A percentile compares a stretch with the other conserved stretches of the same genome.
These are phyloP conservation scores for Paracentrotus lividus DNA, from an alignment of 53 echinoderm and acorn worm species.

Conservation along the genomic window DNA sequence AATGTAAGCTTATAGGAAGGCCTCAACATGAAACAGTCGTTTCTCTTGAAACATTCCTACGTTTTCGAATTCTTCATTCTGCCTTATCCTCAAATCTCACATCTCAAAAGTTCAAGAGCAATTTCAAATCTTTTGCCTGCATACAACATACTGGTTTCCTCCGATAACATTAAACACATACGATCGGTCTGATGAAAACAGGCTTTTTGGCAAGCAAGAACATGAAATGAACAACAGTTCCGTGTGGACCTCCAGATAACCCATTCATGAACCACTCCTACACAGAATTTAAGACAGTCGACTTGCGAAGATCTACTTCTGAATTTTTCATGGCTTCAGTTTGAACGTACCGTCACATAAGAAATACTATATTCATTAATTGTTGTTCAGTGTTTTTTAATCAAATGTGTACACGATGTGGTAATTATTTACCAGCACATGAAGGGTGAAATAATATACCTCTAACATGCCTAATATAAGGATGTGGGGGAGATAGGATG, in stretches of 20 bases:
- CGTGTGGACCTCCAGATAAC: background rate
- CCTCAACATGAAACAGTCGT: no score
- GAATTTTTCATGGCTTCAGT: background rate
- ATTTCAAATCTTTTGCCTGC: background rate
- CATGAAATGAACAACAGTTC: background rate
- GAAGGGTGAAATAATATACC: no score
- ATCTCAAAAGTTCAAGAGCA: background rate
- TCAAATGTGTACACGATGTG: no score
- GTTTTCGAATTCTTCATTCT: no score
- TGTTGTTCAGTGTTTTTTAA: no score
- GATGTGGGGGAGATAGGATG: no score
- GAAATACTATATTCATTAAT: no score
- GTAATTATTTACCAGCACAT: no score
- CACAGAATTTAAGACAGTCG: background rate
- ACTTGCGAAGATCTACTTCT: background rate
- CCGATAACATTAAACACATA: background rate
- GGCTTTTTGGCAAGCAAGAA: background rate
- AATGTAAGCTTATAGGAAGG: no score
- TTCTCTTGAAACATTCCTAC: no score
- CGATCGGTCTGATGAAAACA: background rate
- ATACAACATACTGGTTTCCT: background rate
- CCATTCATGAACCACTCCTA: conserved; percentile 5
- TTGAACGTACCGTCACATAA: background rate
- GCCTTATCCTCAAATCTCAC: no score
- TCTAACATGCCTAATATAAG: no score